phyloP scores from a whole-genome alignment of 2,888 invertebrate species.

The Nemotelus pantherinus region DNA sequence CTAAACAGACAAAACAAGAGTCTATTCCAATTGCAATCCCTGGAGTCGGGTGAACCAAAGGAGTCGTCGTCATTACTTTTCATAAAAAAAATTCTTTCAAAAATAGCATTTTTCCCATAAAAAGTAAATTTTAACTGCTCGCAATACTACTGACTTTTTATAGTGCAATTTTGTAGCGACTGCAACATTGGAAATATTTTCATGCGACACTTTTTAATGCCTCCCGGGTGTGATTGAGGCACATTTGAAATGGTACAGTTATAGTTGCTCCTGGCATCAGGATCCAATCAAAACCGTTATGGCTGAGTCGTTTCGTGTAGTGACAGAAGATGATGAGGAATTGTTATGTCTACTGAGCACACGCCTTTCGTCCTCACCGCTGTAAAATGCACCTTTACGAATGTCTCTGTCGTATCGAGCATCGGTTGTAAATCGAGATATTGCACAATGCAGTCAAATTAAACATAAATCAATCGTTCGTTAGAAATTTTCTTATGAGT shows the following conservation, averaged over 20 bases:
- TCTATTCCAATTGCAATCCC: slow-evolving; percentile 8
- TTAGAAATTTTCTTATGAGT: slow-evolving; percentile 12
- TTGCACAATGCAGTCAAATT: slow-evolving; percentile 33
- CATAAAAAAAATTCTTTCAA: slow-evolving; percentile 26
- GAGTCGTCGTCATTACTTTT: slow-evolving; percentile 25
- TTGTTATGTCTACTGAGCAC: slow-evolving; percentile 30
- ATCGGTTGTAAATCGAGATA: slow-evolving; percentile 35
- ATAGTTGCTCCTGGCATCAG: background rate
- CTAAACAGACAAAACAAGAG: slow-evolving; percentile 12
- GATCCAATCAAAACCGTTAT: slow-evolving; percentile 43
- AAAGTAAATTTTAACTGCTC: slow-evolving; percentile 42
- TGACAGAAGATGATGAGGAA: slow-evolving; percentile 29
- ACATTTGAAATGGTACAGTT: slow-evolving; percentile 32
- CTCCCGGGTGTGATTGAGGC: slow-evolving; percentile 40
- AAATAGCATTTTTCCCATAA: slow-evolving; percentile 41
- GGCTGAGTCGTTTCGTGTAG: slow-evolving; percentile 17
- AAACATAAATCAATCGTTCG: slow-evolving; percentile 22
- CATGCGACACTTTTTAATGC: slow-evolving; percentile 33
- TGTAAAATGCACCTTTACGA: slow-evolving; percentile 39
- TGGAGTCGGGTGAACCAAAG: slow-evolving; percentile 11
- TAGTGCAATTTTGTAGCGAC: slow-evolving; percentile 38
- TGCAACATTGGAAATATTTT: slow-evolving; percentile 39
- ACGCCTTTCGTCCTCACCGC: background rate
- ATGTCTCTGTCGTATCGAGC: slow-evolving; percentile 31
- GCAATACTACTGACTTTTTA: slow-evolving; percentile 26